Evolutionary conservation across 2,888 invertebrate species (phyloP), one percentile per base, ranked within the genome.

Genomic region (Omphaloscelis lunosa): DNA sequence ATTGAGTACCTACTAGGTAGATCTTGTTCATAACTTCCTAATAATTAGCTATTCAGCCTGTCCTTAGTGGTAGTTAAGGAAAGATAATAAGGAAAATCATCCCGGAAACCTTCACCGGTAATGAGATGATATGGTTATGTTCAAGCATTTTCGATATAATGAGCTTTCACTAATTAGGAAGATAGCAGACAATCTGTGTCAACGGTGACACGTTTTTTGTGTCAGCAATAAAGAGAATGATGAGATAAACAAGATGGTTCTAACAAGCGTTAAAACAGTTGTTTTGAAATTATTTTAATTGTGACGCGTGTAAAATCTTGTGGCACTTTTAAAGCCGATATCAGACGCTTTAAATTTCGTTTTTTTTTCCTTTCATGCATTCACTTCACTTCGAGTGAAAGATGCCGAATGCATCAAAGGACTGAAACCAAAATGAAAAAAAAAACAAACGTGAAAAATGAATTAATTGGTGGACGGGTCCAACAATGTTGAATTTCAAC

Each of bases 91-190:
- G 76, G 76, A 85, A 76, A 85, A 85, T 72, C 9, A 41, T 61
- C 15, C 7, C 15, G 17, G 56, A 51, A 83, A 68, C 48, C 56
- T 68, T 41, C 62, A n/a, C 41, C 12, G 8, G 23, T 51, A 51
- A 51, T 51, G 9, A 23, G 51, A 56, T 41, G 62, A 68, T 71
- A 76, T 34, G 67, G 63, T 29, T 58, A 45, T 45, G 76, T 73
- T 73, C 56, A 76, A 83, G 70, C 45, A 74, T 83, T 81, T 83
- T 68, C 61, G 29, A 74, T 68, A 61, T 68, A 80, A 75, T 68
- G 76, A 84, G 81, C 29, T 81, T 56, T 39, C 45, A 39, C 61
- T 85, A 74, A 83, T 83, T 76, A 73, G 62, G 48, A 8, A 15
- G 12, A 51, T 72, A 41, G 2, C 41, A 65, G 65, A 56, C 56